These are phyloP conservation scores for Allolobophora icterica DNA, from an alignment of 2,888 invertebrate species.

Conservation along the genomic window DNA sequence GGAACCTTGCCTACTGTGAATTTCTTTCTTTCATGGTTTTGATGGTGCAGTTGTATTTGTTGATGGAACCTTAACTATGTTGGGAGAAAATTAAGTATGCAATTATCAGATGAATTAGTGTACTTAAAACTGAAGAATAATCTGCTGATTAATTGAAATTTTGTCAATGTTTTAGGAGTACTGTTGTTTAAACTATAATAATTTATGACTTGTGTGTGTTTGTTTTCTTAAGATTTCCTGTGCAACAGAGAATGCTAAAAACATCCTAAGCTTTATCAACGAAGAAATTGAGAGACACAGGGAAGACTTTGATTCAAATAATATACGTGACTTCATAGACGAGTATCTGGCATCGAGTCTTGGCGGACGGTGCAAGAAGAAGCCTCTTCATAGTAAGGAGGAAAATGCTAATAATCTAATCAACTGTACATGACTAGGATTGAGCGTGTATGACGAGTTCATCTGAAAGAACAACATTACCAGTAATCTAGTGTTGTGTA, in stretches of 20 bases:
- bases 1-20: neutral
- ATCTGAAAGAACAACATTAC: too few relatives aligned
- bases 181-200: neutral
- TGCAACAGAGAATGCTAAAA: constrained; percentile 27
- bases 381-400: constrained; percentile 13
- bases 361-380: constrained; percentile 25
- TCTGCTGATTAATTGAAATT: neutral
- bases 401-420: neutral
- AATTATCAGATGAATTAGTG: neutral
- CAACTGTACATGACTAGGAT: neutral
- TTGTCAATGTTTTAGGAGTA: neutral
- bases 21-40: neutral
- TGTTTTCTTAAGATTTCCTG: neutral
- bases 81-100: neutral
- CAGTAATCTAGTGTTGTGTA: too few relatives aligned
- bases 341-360: constrained; percentile 14
- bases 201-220: too few relatives aligned
- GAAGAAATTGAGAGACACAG: constrained; percentile 18
- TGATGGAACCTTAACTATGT: neutral
- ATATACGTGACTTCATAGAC: constrained; percentile 19
- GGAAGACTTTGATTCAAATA: constrained; percentile 21
- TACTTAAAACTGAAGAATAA: neutral
- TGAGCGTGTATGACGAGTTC: too few relatives aligned
- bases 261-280: neutral
- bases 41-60: neutral